Conservation (phyloP, 1,140 invertebrate genomes). For the Bombyx mori region ASM3026992v2 NC_085129.1:19899001-19899500, state of each 20-base stretch:
- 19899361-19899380: conserved; percentile 78
- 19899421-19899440: too few species aligned
- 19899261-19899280: conserved; percentile 81
- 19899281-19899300: conserved; percentile 85
- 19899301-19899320: conserved; percentile 74
- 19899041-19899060: too few species aligned
- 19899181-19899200: too few species aligned
- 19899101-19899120: too few species aligned
- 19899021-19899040: too few species aligned
- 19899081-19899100: too few species aligned
- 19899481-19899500: too few species aligned
- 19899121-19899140: too few species aligned
- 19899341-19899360: conserved; percentile 74
- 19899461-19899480: too few species aligned
- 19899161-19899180: background rate
- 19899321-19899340: conserved; percentile 77
- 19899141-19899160: background rate
- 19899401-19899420: too few species aligned
- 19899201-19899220: conserved; percentile 47
- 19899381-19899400: conserved; percentile 68
- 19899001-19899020: background rate
- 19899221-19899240: conserved; percentile 29
- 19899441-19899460: too few species aligned
- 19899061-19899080: too few species aligned
- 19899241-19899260: conserved; percentile 70